Evolutionary conservation across 1,140 invertebrate genomes (phyloP).

Genomic region (Drosophila lacteicornis): DNA sequence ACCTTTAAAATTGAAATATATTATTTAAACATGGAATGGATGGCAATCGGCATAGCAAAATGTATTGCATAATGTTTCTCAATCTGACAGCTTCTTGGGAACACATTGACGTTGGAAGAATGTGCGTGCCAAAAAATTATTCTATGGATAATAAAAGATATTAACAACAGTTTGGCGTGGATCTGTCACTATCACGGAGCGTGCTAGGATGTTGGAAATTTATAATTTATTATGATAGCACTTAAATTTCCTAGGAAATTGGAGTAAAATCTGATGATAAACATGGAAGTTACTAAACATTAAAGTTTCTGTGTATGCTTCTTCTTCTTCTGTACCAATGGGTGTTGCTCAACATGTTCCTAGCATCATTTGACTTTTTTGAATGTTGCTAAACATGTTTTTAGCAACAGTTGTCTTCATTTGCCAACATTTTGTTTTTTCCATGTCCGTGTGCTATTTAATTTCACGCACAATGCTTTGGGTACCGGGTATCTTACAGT

Average conservation of each 20-base stretch:
- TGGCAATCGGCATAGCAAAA: slow-evolving; percentile 30
- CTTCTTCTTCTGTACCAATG: no score
- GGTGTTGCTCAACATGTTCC: no score
- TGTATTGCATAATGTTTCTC: slow-evolving; percentile 56
- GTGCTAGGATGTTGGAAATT: slow-evolving; percentile 42
- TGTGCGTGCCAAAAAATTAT: slow-evolving; percentile 60
- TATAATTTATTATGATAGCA: slow-evolving; percentile 71
- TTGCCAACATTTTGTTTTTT: no score
- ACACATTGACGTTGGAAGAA: slow-evolving; percentile 23
- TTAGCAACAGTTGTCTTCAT: no score
- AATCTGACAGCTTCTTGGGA: slow-evolving; percentile 48
- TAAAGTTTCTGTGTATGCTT: no score
- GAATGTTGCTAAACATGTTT: no score
- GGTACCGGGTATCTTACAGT: no score
- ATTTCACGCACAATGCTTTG: no score
- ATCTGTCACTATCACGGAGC: neutral
- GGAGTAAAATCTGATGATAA: no score
- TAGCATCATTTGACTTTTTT: no score
- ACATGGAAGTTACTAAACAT: no score
- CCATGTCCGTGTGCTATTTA: no score
- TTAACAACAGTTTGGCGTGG: slow-evolving; percentile 58
- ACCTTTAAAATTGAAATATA: slow-evolving; percentile 81
- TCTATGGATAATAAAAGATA: slow-evolving; percentile 71
- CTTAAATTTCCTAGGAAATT: slow-evolving; percentile 11
- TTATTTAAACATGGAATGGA: slow-evolving; percentile 58